Conservation (phyloP, 1,140 invertebrate genomes). For the Tribolium madens region DNA sequence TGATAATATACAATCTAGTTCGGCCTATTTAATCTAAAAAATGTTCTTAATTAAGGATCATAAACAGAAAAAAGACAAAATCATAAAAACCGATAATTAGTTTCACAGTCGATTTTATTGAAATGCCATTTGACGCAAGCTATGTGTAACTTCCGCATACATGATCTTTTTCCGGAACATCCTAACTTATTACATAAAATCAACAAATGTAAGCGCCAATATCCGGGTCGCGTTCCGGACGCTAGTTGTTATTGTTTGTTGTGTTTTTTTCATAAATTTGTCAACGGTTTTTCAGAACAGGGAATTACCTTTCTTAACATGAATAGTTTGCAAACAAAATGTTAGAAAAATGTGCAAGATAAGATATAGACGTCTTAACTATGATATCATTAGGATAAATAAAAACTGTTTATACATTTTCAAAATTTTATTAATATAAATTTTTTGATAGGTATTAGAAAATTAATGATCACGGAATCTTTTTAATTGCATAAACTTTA, state of each 20-base stretch:
- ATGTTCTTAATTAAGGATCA: no score
- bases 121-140: slow-evolving; percentile 7
- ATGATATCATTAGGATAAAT: slow-evolving; percentile 8
- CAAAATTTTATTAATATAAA: neutral
- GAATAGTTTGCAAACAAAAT: neutral
- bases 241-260: neutral
- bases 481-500: slow-evolving; percentile 18
- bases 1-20: no score
- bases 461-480: neutral
- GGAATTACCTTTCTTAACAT: neutral
- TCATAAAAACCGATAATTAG: neutral
- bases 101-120: slow-evolving; percentile 2
- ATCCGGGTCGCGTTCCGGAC: slow-evolving; percentile 32
- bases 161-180: slow-evolving; percentile 23
- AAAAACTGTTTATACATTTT: neutral
- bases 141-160: slow-evolving; percentile 15
- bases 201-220: slow-evolving; percentile 11
- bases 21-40: no score
- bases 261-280: slow-evolving; percentile 2
- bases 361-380: neutral
- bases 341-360: slow-evolving; percentile 4
- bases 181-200: slow-evolving; percentile 29
- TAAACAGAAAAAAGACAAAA: neutral
- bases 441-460: neutral
- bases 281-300: slow-evolving; percentile 16